These are phyloP conservation scores for Dascyllus trimaculatus DNA, from an alignment of 2,113 vertebrate species.

Conservation along the genomic window DNA sequence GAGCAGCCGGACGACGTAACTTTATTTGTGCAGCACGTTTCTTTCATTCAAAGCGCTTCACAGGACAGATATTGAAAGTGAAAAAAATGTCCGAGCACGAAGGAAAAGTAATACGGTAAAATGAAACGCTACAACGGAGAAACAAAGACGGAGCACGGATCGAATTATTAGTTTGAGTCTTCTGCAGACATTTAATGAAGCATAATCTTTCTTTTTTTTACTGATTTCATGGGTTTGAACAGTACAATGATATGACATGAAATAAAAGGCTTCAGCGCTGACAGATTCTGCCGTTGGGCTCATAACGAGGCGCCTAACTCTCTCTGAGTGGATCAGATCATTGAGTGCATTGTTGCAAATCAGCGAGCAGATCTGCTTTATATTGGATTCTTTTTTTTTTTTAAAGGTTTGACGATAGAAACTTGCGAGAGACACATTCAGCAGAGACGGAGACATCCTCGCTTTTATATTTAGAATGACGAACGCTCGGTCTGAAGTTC, in stretches of 20 bases:
- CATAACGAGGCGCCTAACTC: background rate
- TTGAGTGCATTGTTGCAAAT: constrained; percentile 14
- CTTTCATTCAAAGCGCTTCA: background rate
- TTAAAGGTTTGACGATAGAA: background rate
- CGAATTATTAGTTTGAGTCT: too few species aligned
- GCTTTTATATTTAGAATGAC: too few species aligned
- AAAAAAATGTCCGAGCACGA: background rate
- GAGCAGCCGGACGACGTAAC: background rate
- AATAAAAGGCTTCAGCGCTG: too few species aligned
- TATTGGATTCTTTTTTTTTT: too few species aligned
- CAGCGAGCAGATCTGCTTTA: constrained; percentile 17
- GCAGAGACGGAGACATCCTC: background rate
- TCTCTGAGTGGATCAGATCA: background rate
- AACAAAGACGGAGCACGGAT: too few species aligned
- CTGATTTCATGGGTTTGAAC: too few species aligned
- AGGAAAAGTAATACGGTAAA: background rate
- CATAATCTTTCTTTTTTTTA: too few species aligned
- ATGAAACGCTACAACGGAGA: too few species aligned
- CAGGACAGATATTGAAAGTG: background rate
- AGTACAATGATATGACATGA: background rate
- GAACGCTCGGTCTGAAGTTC: too few species aligned
- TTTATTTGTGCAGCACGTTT: too few species aligned
- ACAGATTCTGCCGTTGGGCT: background rate
- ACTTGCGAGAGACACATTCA: background rate
- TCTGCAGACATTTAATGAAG: too few species aligned